Percentiles rank a stretch among this genome's conserved stretches.
Evolutionary conservation across 2,797 vertebrate species (phyloP).

Genomic region (Tragelaphus eurycerus): DNA sequence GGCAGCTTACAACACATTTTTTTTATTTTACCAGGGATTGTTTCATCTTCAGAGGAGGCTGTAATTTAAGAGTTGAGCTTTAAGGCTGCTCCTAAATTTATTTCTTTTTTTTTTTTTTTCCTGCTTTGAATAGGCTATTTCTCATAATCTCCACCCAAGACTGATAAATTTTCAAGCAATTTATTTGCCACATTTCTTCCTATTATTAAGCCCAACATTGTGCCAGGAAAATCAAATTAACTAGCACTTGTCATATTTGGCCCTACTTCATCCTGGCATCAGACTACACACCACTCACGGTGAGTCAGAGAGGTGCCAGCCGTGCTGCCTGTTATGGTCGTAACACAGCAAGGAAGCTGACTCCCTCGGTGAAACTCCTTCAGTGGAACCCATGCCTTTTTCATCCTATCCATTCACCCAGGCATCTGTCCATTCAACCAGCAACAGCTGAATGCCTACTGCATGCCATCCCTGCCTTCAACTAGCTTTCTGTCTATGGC

Average conservation of each 20-base stretch:
- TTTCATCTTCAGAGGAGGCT: neutral
- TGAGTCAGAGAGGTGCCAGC: neutral
- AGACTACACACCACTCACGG: neutral
- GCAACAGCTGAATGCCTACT: neutral
- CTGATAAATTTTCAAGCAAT: slow-evolving; percentile 37
- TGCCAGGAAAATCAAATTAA: slow-evolving; percentile 46
- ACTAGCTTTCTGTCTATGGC: neutral
- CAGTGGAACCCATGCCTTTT: neutral
- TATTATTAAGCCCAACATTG: neutral
- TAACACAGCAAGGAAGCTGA: neutral
- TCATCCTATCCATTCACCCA: neutral
- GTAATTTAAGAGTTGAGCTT: neutral
- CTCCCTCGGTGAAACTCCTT: neutral
- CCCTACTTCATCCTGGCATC: neutral
- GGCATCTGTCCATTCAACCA: neutral
- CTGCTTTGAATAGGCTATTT: neutral
- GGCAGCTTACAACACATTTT: neutral
- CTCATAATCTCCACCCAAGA: neutral
- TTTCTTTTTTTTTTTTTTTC: neutral
- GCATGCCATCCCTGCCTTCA: neutral
- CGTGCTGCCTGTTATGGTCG: neutral
- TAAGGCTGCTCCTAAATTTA: neutral
- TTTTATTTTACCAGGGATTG: neutral
- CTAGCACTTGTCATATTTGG: neutral
- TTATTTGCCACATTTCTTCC: slow-evolving; percentile 23